Evolutionary conservation across 2,797 vertebrate species (phyloP), one percentile per base, ranked within the genome.

Genomic region (Fistularia commersonii): DNA sequence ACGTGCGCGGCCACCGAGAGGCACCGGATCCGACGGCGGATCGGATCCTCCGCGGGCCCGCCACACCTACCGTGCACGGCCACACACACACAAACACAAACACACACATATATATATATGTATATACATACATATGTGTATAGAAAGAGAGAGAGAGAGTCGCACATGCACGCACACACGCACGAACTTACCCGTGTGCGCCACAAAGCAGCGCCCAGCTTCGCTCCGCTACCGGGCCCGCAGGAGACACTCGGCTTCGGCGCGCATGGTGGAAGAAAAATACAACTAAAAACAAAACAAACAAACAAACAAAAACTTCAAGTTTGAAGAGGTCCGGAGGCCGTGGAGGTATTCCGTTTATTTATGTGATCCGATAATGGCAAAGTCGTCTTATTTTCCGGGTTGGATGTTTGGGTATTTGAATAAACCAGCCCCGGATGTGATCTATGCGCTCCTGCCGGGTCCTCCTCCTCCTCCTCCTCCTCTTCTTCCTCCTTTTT

Each of bases 381-480:
- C 42, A 69, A 55, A 58, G 53, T 64, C 64, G 61, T 69, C 71
- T 76, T 74, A 76, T 79, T 89, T 89, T 89, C 88, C 87, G 88
- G 88, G 86, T 89, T 84, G 77, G 66, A 74, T 76, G 66, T 57
- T 76, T 81, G 44, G 73, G 71, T 82, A 88, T 88, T 85, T 85
- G 79, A 87, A 82, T 87, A 84, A 89, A 89, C 87, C 88, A 87
- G 48, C 88, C 88, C 89, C 89, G 89, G 89, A 90, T 85, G 74
- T 90, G 87, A 89, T 74, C 85, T 87, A 70, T 74, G 76, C 34
- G 68, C 23, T 23, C 23, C 23, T 23, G 23, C 23, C 23, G 51
- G 56, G 49, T 32, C 65, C 74, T 70, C 64, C 61, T 59, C 52
- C 61, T 65, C 52, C 45, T 38, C 62, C 36, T 57, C 48, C 52